A percentile compares a stretch with the other conserved stretches of the same genome.
phyloP scores from a whole-genome alignment of 2,113 vertebrate species.

The Empidonax traillii region DNA sequence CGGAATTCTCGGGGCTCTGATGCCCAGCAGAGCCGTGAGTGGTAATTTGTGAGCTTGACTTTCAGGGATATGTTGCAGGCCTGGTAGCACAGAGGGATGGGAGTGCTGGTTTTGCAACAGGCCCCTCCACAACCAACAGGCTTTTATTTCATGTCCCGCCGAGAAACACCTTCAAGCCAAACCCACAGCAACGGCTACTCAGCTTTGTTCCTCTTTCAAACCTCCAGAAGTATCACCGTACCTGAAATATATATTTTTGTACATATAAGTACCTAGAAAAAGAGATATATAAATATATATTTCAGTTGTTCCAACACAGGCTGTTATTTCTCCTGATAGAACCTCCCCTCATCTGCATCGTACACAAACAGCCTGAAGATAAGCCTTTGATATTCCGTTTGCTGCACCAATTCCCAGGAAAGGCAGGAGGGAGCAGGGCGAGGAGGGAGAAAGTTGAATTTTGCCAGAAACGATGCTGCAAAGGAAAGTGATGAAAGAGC shows the following conservation, averaged over 20 bases:
- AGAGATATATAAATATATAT: neutral
- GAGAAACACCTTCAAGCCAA: neutral
- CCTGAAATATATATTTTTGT: neutral
- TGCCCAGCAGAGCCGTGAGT: neutral
- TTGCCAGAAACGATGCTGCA: neutral
- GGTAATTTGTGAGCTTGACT: neutral
- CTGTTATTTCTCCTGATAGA: neutral
- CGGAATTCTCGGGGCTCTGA: accelerated
- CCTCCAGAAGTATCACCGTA: neutral
- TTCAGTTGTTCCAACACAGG: neutral
- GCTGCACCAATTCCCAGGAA: neutral
- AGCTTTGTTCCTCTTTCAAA: neutral
- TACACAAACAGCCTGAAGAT: neutral
- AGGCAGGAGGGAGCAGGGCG: neutral
- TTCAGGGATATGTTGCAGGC: accelerated
- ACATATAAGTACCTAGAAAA: neutral
- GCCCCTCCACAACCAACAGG: neutral
- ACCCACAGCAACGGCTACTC: neutral
- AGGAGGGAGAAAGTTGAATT: neutral
- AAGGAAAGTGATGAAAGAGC: neutral
- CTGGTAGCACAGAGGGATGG: accelerated
- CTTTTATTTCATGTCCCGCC: neutral
- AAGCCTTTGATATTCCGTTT: neutral
- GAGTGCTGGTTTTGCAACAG: neutral
- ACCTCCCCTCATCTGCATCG: neutral